Percentiles rank a stretch among this genome's conserved stretches.
These are phyloP conservation scores for Catharus ustulatus DNA, from an alignment of 2,797 vertebrate genomes.

Conservation along the genomic window DNA sequence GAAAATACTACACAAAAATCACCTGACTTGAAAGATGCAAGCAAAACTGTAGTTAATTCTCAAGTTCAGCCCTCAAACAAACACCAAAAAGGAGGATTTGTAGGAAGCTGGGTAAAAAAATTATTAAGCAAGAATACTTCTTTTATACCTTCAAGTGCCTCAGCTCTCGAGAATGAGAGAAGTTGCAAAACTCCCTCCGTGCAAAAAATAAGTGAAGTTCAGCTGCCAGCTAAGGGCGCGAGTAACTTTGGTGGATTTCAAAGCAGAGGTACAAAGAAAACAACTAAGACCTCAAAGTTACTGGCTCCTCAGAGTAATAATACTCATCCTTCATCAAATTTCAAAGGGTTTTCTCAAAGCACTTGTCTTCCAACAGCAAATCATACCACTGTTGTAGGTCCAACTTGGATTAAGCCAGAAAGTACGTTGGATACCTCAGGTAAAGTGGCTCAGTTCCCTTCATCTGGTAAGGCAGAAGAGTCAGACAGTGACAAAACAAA, in stretches of 20 bases:
- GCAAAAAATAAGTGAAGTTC: slow-evolving; percentile 44
- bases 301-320: slow-evolving; percentile 3
- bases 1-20: neutral
- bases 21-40: slow-evolving; percentile 16
- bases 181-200: slow-evolving; percentile 18
- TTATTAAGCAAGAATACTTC: slow-evolving; percentile 67
- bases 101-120: slow-evolving; percentile 77
- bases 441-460: neutral
- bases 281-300: neutral
- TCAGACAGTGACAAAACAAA: slow-evolving; percentile 74
- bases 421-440: neutral
- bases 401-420: neutral
- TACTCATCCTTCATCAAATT: neutral
- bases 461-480: slow-evolving; percentile 5
- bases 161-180: slow-evolving; percentile 14
- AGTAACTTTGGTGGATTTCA: slow-evolving; percentile 86
- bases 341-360: neutral
- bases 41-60: neutral
- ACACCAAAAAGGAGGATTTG: slow-evolving; percentile 68
- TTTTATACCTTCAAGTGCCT: slow-evolving; percentile 72
- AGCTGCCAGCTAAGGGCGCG: slow-evolving; percentile 81
- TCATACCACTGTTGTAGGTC: neutral
- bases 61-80: slow-evolving; percentile 33
- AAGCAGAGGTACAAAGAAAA: slow-evolving; percentile 60
- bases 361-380: neutral